Conservation (phyloP, 2,113 vertebrate species). For the Grammomys dolichurus region DNA sequence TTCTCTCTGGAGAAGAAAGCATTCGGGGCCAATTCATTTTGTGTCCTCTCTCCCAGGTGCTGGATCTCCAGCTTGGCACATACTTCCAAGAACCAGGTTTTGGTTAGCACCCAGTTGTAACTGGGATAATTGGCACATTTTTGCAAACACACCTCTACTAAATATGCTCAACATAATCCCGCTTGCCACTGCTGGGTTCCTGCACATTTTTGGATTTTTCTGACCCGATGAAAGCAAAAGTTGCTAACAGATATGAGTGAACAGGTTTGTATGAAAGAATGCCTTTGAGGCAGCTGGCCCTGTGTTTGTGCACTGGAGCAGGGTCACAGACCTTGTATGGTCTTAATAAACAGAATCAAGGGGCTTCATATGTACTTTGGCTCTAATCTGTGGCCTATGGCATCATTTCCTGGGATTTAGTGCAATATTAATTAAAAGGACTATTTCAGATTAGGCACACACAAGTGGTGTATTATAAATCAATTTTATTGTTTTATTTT, state of each 20-base stretch:
- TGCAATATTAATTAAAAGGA: conserved; percentile 86
- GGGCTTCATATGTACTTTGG: conserved; percentile 87
- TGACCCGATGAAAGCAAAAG: conserved; percentile 83
- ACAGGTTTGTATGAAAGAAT: conserved; percentile 79
- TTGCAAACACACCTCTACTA: conserved; percentile 14
- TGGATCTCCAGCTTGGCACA: conserved; percentile 58
- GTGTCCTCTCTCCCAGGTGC: conserved; percentile 70
- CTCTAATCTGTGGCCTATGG: conserved; percentile 88
- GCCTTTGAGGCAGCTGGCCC: conserved; percentile 84
- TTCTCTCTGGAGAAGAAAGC: neutral
- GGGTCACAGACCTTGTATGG: conserved; percentile 86
- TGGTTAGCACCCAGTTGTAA: conserved; percentile 75
- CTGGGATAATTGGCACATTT: neutral
- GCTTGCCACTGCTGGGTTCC: neutral
- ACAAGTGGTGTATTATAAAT: conserved; percentile 74
- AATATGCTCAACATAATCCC: conserved; percentile 53
- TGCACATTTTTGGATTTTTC: conserved; percentile 34
- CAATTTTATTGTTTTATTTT: conserved; percentile 71
- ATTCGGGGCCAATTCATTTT: conserved; percentile 18
- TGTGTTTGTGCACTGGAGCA: conserved; percentile 77
- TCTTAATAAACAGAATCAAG: conserved; percentile 88
- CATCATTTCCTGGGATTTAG: conserved; percentile 89
- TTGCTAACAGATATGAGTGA: conserved; percentile 82
- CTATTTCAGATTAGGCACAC: conserved; percentile 83
- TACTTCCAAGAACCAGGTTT: conserved; percentile 43